A percentile compares a stretch with the other conserved stretches of the same genome.
phyloP scores from a whole-genome alignment of 2,797 vertebrate species.

The Toxotes lorentzi region DNA sequence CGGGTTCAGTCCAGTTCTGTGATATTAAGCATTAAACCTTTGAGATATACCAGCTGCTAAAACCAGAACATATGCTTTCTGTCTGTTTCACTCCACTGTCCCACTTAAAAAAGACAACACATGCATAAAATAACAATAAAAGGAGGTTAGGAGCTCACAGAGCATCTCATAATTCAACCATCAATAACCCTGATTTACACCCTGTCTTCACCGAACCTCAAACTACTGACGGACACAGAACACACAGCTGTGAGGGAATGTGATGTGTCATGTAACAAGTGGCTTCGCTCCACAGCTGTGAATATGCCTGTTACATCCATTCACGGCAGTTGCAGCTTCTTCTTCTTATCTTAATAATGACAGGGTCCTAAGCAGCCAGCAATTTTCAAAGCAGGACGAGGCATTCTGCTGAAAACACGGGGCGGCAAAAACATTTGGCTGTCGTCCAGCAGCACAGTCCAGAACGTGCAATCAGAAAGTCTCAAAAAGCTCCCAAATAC shows the following conservation, averaged over 20 bases:
- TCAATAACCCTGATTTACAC: not conserved
- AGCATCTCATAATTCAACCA: slow-evolving; percentile 1
- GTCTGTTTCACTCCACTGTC: not conserved
- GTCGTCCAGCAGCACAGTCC: slow-evolving; percentile 43
- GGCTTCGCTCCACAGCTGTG: slow-evolving; percentile 71
- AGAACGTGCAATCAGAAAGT: slow-evolving; percentile 38
- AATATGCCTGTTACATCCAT: slow-evolving; percentile 62
- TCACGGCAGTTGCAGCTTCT: slow-evolving; percentile 52
- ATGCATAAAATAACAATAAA: slow-evolving; percentile 5
- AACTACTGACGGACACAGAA: slow-evolving; percentile 22
- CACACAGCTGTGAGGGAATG: slow-evolving; percentile 45
- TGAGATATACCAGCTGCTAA: not conserved
- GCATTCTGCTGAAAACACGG: slow-evolving; percentile 58
- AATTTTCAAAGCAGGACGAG: slow-evolving; percentile 71
- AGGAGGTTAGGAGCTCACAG: not conserved
- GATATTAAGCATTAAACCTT: not conserved
- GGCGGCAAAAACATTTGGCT: slow-evolving; percentile 55
- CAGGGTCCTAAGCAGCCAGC: slow-evolving; percentile 75
- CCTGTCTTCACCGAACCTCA: slow-evolving; percentile 17
- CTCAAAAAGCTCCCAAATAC: slow-evolving; percentile 7
- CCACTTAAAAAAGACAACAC: not conserved
- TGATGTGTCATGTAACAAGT: slow-evolving; percentile 68
- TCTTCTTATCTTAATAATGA: slow-evolving; percentile 84
- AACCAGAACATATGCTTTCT: not conserved
- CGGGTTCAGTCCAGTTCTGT: not conserved